phyloP scores from a whole-genome alignment of 2,888 invertebrate species.

The Masnerella sp. region DNA sequence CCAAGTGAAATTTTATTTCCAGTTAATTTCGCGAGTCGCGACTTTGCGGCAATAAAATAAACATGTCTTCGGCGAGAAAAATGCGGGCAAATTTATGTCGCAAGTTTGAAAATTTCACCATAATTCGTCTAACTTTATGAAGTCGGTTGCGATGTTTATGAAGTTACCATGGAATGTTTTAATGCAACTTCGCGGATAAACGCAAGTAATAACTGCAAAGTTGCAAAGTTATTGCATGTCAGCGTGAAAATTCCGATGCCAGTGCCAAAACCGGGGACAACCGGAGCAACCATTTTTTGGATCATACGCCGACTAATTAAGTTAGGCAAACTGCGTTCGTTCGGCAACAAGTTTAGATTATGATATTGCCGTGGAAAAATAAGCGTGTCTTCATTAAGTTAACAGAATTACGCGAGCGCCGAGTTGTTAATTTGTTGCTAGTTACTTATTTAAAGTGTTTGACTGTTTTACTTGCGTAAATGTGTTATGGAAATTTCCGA shows the following conservation, averaged over 20 bases:
- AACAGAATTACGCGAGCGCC: conserved; percentile 14
- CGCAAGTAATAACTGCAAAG: conserved; percentile 26
- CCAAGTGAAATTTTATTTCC: too few relatives aligned
- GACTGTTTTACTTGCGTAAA: conserved; percentile 19
- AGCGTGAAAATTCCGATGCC: conserved; percentile 3
- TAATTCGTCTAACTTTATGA: conserved; percentile 24
- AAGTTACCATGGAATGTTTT: conserved; percentile 22
- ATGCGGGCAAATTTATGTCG: neutral
- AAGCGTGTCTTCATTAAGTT: conserved; percentile 19
- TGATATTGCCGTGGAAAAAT: conserved; percentile 13
- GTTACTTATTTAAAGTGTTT: conserved; percentile 22
- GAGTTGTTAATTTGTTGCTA: conserved; percentile 24
- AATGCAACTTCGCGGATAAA: conserved; percentile 27
- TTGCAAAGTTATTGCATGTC: conserved; percentile 20
- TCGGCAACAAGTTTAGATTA: neutral
- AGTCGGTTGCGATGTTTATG: conserved; percentile 27
- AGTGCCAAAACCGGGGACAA: conserved; percentile 18
- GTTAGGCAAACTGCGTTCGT: conserved; percentile 5
- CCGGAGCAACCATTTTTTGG: neutral
- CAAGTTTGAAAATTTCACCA: conserved; percentile 11
- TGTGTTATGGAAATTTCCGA: conserved; percentile 13
- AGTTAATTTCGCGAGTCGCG: too few relatives aligned
- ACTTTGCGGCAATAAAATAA: conserved; percentile 10
- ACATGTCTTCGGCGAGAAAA: neutral
- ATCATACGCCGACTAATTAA: neutral